These are phyloP conservation scores for Bombus waltoni DNA, from an alignment of 1,140 invertebrate genomes.

Conservation along the genomic window DNA sequence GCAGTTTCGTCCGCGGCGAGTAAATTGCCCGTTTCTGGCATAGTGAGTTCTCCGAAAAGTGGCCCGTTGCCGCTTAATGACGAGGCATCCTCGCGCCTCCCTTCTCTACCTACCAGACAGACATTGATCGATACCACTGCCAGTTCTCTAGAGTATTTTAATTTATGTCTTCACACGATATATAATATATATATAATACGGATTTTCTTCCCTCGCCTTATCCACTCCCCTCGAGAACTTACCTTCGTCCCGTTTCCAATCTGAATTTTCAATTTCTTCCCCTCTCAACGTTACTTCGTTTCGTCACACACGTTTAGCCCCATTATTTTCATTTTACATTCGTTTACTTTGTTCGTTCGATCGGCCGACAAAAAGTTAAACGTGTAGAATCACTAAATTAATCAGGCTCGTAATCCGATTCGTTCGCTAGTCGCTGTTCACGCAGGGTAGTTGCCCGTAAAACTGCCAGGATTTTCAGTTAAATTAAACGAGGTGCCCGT, in stretches of 20 bases:
- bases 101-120: conserved; percentile 60
- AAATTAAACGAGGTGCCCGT: not conserved
- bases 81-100: conserved; percentile 65
- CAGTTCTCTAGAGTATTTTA: conserved; percentile 67
- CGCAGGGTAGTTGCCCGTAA: not conserved
- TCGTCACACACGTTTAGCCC: not conserved
- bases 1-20: conserved; percentile 9
- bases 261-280: not conserved
- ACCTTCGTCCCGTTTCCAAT: not conserved
- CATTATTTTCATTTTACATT: not conserved
- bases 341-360: too few relatives aligned
- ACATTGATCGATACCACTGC: conserved; percentile 66
- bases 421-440: not conserved
- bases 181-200: conserved; percentile 7
- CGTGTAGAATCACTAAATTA: not conserved
- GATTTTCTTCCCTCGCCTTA: conserved; percentile 61
- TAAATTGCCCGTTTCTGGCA: conserved; percentile 33
- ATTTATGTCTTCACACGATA: conserved; percentile 72
- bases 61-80: conserved; percentile 61
- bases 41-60: conserved; percentile 27
- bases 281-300: not conserved
- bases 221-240: not conserved
- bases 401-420: not conserved
- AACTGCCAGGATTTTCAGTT: not conserved
- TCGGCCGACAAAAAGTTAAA: not conserved